Evolutionary conservation across 2,113 vertebrate genomes (phyloP).

Genomic region (Holacanthus passer): DNA sequence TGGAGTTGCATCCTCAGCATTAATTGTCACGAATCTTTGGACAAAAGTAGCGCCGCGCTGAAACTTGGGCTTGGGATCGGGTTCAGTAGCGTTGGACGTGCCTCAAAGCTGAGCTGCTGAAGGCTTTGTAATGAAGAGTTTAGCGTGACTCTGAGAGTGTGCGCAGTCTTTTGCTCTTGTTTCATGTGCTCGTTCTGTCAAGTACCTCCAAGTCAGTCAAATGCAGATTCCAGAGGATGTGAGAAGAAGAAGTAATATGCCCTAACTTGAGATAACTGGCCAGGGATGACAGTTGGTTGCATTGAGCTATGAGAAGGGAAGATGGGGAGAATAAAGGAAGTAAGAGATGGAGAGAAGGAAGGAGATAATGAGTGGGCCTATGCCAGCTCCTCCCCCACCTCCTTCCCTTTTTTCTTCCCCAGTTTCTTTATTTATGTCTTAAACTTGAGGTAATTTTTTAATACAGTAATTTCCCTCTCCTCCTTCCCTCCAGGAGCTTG

Average conservation of each 20-base stretch:
- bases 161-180: slow-evolving; percentile 54
- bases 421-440: slow-evolving; percentile 33
- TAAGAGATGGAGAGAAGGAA: slow-evolving; percentile 47
- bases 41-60: slow-evolving; percentile 58
- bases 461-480: not conserved
- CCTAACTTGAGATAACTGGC: slow-evolving; percentile 78
- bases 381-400: slow-evolving; percentile 54
- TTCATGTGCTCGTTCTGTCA: slow-evolving; percentile 78
- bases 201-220: slow-evolving; percentile 81
- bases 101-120: slow-evolving; percentile 67
- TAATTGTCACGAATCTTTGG: slow-evolving; percentile 57
- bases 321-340: slow-evolving; percentile 56
- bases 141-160: slow-evolving; percentile 54
- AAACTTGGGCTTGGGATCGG: slow-evolving; percentile 59
- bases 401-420: slow-evolving; percentile 13
- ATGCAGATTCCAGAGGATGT: slow-evolving; percentile 78
- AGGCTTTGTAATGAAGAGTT: slow-evolving; percentile 75
- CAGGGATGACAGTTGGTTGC: slow-evolving; percentile 76
- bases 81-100: slow-evolving; percentile 61
- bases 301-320: slow-evolving; percentile 54
- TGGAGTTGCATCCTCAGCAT: slow-evolving; percentile 64
- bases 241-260: slow-evolving; percentile 46
- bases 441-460: slow-evolving; percentile 10
- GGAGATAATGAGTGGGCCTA: slow-evolving; percentile 69
- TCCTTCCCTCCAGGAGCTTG: slow-evolving; percentile 87